Conservation (phyloP, 2,888 invertebrate genomes). For the Liodrosophila aerea region DNA sequence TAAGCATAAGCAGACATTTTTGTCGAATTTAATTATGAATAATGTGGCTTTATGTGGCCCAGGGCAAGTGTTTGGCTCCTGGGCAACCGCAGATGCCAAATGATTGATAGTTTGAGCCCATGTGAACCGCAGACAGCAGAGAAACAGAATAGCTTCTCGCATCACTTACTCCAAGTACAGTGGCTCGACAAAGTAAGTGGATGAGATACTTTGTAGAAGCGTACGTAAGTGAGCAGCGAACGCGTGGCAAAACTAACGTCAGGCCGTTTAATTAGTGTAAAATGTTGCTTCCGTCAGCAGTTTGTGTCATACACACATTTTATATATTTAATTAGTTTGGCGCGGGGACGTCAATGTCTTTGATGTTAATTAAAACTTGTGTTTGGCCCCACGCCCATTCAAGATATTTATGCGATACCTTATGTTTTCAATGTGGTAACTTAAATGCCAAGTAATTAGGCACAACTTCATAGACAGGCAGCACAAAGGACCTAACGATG, state of each 20-base stretch:
- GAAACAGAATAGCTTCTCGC: background rate
- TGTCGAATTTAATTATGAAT: slow-evolving; percentile 72
- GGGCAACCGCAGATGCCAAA: slow-evolving; percentile 44
- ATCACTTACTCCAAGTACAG: too few species aligned
- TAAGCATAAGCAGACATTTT: slow-evolving; percentile 19
- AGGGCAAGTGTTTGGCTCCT: background rate
- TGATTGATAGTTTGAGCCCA: slow-evolving; percentile 65
- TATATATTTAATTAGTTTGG: slow-evolving; percentile 57
- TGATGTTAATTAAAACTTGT: slow-evolving; percentile 59
- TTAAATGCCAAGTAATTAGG: slow-evolving; percentile 31
- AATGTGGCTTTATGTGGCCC: slow-evolving; percentile 33
- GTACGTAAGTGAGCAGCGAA: slow-evolving; percentile 33
- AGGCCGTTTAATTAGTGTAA: slow-evolving; percentile 50
- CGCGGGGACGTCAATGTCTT: slow-evolving; percentile 35
- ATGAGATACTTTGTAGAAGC: slow-evolving; percentile 14
- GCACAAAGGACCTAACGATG: too few species aligned
- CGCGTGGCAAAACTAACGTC: slow-evolving; percentile 10
- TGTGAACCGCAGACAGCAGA: slow-evolving; percentile 11
- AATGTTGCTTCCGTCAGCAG: slow-evolving; percentile 31
- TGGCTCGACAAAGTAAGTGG: slow-evolving; percentile 7
- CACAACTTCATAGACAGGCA: background rate
- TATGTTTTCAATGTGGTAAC: slow-evolving; percentile 24
- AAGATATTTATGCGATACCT: background rate
- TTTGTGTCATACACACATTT: slow-evolving; percentile 33
- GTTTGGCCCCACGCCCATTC: background rate